These are phyloP conservation scores for Lucifuga dentata DNA, from an alignment of 2,113 vertebrate species.

Conservation along the genomic window DNA sequence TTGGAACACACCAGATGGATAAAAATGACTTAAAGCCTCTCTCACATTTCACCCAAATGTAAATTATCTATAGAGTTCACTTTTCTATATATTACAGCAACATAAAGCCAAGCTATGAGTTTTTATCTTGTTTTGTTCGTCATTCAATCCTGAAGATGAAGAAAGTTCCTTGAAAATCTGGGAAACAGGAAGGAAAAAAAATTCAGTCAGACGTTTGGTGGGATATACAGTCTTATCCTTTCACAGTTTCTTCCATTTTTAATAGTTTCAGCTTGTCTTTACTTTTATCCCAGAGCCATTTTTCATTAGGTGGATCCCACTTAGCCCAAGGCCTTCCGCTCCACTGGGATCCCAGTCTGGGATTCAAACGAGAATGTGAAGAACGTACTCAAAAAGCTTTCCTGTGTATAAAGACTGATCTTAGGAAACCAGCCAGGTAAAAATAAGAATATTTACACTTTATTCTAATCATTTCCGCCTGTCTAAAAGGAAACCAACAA, in stretches of 20 bases:
- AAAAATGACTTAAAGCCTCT: too few relatives aligned
- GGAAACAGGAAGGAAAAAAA: slow-evolving; percentile 28
- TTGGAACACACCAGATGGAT: too few relatives aligned
- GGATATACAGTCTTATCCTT: slow-evolving; percentile 5
- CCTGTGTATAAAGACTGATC: neutral
- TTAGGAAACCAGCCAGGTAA: too few relatives aligned
- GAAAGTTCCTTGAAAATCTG: too few relatives aligned
- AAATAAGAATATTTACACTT: neutral
- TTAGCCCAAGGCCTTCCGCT: slow-evolving; percentile 54
- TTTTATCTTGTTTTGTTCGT: too few relatives aligned
- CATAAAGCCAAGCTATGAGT: too few relatives aligned
- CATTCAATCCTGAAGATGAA: too few relatives aligned
- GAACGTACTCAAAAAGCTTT: slow-evolving; percentile 24
- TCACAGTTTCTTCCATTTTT: slow-evolving; percentile 46
- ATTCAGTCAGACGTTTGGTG: slow-evolving; percentile 29
- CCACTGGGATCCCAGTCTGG: slow-evolving; percentile 33
- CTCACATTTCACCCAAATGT: too few relatives aligned
- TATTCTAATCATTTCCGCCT: slow-evolving; percentile 19
- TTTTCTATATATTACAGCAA: too few relatives aligned
- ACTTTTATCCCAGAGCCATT: slow-evolving; percentile 48
- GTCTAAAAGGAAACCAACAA: slow-evolving; percentile 2
- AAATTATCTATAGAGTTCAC: too few relatives aligned
- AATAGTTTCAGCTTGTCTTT: slow-evolving; percentile 49
- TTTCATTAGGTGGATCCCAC: slow-evolving; percentile 55
- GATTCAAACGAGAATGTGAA: slow-evolving; percentile 22